Evolutionary conservation across 2,888 invertebrate species (phyloP), one percentile per base, ranked within the genome.

Genomic region (Drosophila mulleri): DNA sequence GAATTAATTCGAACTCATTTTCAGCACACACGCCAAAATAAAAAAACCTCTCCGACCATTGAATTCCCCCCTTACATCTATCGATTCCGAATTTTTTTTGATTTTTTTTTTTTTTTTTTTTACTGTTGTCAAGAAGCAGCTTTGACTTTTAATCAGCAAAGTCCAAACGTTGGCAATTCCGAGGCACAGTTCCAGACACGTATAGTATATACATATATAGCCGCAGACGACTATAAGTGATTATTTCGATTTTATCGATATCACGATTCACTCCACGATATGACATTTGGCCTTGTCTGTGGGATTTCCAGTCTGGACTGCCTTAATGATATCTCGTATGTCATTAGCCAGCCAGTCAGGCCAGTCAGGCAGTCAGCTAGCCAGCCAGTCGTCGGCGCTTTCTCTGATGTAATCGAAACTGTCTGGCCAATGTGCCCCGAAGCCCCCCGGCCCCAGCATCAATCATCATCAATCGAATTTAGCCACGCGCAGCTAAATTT

Each of bases 81-180:
- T 23, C 48, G 39, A 50, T 45, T 45, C 20, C 41, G 41, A 45
- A 18, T 23, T 26, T 58, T 26, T 26, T 23, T 23, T 3, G 23
- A 3, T 23, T 23, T 68, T 39, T 29, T 20, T 44, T 45, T 20
- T 44, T 45, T 45, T 47, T 61, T 45, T 45, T 45, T 47, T 61
- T 59, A 52, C 77, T 80, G 79, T 79, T 78, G 81, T 65, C 78
- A 77, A 79, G 77, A 69, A 66, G 50, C 80, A 56, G 61, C 70
- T 53, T 68, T 62, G 73, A 44, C 64, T 65, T 76, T 80, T 79
- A 79, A 80, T 80, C 78, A 78, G 78, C 60, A 75, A 61, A 61
- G 64, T 45, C 66, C 35, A 71, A 67, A 56, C 67, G 75, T 39
- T 53, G 63, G 41, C 63, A 66, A 70, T 59, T 66, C 60, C 57